Evolutionary conservation across 2,888 invertebrate species (phyloP), one percentile per base, ranked within the genome.

Genomic region (Isotomurus palustris): DNA sequence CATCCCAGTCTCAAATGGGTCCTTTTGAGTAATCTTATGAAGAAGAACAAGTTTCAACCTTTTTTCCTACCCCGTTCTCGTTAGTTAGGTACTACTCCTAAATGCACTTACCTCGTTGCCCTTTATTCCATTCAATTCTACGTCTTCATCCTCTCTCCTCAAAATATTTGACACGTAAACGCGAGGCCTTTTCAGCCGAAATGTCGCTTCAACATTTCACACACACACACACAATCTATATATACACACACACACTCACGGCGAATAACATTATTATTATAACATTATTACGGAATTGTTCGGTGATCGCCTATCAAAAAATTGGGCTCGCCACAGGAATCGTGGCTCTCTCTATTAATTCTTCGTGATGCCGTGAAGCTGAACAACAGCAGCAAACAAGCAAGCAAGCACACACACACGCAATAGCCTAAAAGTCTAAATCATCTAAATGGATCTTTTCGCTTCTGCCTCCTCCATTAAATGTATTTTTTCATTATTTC

Each of bases 1-100:
- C 53, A 32, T 57, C 35, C 50, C 50, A 53, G 55, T 62, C 56
- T 56, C 57, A 53, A 60, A 63, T 56, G 57, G 53, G 49, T 60
- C 50, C 57, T 60, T 44, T 57, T 56, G 56, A 56, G 50, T 56
- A 51, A 56, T 56, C 27, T 47, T 47, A 47, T 27, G 28, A 38
- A n/a, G n/a, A 44, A 47, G 47, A 47, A 47, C 47, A 47, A 47
- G 47, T 47, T 47, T 47, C 47, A 25, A 47, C 47, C 47, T 47
- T 47, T 24, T 47, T 47, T 47, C 28, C 6, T 32, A 49, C 29
- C 28, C 47, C 14, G 6, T 24, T 28, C 25, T 25, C 47, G 10
- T 27, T 10, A 21, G 22, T 21, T 24, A 19, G 40, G 40, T 17
- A 10, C 28, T 47, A 27, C 47, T 47, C 28, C 47, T 47, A 25